Evolutionary conservation across 2,888 invertebrate species (phyloP), one percentile per base, ranked within the genome.

Genomic region (Aspidapion aeneum): DNA sequence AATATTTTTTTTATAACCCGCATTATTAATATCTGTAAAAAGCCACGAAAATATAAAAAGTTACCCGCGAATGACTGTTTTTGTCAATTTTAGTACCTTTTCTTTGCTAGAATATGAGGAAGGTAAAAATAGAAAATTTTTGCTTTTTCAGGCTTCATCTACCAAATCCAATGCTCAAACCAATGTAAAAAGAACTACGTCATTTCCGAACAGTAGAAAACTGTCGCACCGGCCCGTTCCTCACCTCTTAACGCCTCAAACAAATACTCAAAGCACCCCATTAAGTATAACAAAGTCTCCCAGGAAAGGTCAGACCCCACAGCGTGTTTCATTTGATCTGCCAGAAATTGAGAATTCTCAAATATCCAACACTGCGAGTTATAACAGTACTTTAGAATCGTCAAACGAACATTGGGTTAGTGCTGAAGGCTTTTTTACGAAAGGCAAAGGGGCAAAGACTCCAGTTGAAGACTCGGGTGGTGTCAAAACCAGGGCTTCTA

Each of bases 401-500:
- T 69, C 70, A 1, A 72, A 70, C 3, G 79, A 79, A 9, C 75
- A 78, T 16, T 84, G 80, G 81, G 76, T 73, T 48, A 75, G 78
- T 60, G 82, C 79, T 1, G 80, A 81, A 62, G 69, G 70, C 5
- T 81, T 79, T 68, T 82, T 82, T 66, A 70, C 71, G 3, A n/a
- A n/a, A n/a, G n/a, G n/a, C n/a, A n/a, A n/a, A n/a, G 68, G 67
- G 2, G 48, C 85, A 82, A 82, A 83, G 61, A 85, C 82, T 66
- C 85, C 86, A 0, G 22, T 60, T 52, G 68, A 63, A 18, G 85
- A 35, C 12, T 35, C 35, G 5, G 35, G 84, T 72, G 83, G 84
- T 16, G 83, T 82, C 1, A 85, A 84, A 21, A 87, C 88, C 0
- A 82, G 91, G 63, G 88, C 89, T 0, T 91, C 91, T 0, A 86